Percentiles rank a stretch among this genome's conserved stretches.
Conservation (phyloP, 64 coral and sea anemone species). For the Montipora sp. region DNA sequence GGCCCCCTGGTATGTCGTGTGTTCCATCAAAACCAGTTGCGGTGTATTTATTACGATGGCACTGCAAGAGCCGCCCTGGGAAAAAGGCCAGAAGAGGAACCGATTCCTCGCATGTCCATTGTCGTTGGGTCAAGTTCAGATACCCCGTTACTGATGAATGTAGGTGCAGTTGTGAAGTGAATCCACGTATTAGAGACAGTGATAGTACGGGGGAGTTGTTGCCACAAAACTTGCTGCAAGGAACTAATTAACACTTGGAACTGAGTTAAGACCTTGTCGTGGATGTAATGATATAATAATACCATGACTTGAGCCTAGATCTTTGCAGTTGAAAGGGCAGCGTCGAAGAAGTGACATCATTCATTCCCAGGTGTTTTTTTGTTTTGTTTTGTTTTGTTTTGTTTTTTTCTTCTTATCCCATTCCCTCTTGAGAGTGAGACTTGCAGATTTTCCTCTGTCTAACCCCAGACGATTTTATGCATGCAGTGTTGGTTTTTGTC, state of each 20-base stretch:
- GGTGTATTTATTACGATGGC: conserved; percentile 18
- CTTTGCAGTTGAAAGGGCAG: no score
- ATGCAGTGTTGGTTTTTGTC: no score
- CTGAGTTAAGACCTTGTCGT: background rate
- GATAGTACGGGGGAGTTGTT: background rate
- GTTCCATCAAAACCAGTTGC: background rate
- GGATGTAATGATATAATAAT: background rate
- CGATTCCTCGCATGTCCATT: background rate
- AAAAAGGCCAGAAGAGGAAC: conserved; percentile 11
- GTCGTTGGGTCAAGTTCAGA: conserved; percentile 9
- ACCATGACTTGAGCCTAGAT: no score
- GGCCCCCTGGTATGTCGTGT: conserved; percentile 40
- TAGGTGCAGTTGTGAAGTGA: background rate
- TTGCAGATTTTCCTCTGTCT: no score
- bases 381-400: no score
- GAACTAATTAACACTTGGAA: background rate
- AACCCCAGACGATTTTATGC: no score
- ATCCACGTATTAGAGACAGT: background rate
- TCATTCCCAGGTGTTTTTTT: no score
- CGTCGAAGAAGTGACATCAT: no score
- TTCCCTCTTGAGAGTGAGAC: no score
- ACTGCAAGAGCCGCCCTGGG: background rate
- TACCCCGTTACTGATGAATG: conserved; percentile 4
- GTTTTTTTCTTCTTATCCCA: no score
- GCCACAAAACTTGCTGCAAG: background rate